Base-by-base conservation (phyloP, 2,888 invertebrate species). In the Anarsia innoxiella region DNA sequence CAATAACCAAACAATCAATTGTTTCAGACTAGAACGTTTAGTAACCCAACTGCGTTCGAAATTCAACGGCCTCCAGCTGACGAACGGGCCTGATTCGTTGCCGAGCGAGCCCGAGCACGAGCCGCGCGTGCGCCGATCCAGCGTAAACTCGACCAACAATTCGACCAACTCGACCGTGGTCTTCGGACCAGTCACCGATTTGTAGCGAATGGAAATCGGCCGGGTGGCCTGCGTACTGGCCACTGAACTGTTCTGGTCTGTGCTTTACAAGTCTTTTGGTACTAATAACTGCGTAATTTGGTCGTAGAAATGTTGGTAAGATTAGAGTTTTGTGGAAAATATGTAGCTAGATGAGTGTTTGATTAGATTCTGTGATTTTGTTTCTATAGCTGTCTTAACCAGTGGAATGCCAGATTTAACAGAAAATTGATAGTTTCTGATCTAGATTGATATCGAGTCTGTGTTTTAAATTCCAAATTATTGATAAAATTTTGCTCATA, bases 161-260 rank as follows among this genome's bases (percentile, higher is more conserved):
- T 5, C 19, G 19, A 5, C 71, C 38, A 74, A 69, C 49, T 66
- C 79, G 10, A 75, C 78, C 23, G 86, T 88, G 19, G 78, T 89
- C 31, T 87, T 88, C 46, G 89, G 89, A 11, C 88, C 88, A 10
- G 88, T 89, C 11, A 89, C 89, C 1, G 88, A 89, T 61, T 86
- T 86, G 75, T 86, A 84, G 79, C 80, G 79, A 72, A 75, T 54
- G 58, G 61, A 62, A 45, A 27, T 63, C 39, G 56, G 51, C 43
- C 59, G 62, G 42, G 49, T 59, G 42, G 57, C 61, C 36, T 61
- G 64, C 44, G 53, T 47, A 14, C 42, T 79, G 15, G 59, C 66
- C 48, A 53, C 66, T 26, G 78, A 82, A 48, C 42, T 78, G 35
- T 44, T 77, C 53, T 71, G 67, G 59, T 72, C 76, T 46, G 42